Conservation (phyloP, 92 coral and sea anemone species). For the Metridium senile region DNA sequence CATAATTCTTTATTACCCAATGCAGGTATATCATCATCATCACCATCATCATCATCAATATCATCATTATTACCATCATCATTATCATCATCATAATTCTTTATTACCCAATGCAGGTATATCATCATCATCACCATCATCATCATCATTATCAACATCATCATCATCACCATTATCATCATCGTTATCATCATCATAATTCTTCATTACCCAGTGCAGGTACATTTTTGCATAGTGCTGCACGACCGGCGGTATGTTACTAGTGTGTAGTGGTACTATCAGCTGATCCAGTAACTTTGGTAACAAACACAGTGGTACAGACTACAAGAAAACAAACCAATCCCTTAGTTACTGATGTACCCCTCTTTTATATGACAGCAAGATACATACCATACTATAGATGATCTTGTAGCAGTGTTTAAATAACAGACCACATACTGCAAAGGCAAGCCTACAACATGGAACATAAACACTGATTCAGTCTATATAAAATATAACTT, state of each 20-base stretch:
- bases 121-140: too few species aligned
- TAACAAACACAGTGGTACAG: conserved; percentile 83
- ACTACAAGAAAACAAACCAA: conserved; percentile 34
- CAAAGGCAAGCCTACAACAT: conserved; percentile 69
- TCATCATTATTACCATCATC: too few species aligned
- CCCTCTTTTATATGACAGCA: background rate
- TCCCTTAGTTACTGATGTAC: background rate
- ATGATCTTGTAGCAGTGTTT: conserved; percentile 84
- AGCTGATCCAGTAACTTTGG: conserved; percentile 91
- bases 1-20: too few species aligned
- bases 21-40: too few species aligned
- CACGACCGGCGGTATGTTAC: conserved; percentile 69
- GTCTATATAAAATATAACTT: too few species aligned
- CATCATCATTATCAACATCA: background rate
- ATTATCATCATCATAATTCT: too few species aligned
- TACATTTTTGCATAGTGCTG: conserved; percentile 75
- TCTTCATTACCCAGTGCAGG: conserved; percentile 85
- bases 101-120: too few species aligned
- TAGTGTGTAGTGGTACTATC: conserved; percentile 76
- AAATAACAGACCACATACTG: conserved; percentile 73
- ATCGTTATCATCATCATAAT: background rate
- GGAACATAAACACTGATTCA: background rate
- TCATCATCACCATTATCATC: background rate
- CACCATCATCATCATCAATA: too few species aligned
- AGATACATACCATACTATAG: conserved; percentile 79